phyloP scores from a whole-genome alignment of 2,888 invertebrate genomes.

The Tolmerus cingulatus region DNA sequence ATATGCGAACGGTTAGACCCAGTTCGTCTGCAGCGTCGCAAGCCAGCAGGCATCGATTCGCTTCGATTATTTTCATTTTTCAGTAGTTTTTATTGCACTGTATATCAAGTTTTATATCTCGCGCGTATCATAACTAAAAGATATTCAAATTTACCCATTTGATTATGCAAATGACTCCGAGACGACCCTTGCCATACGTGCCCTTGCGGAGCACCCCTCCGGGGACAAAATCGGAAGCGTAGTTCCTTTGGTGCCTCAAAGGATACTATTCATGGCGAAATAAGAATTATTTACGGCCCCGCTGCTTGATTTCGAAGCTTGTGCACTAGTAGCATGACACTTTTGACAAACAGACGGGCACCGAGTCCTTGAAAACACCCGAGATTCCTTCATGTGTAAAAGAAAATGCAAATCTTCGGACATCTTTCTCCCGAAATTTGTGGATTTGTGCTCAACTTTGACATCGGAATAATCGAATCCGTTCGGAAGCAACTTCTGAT shows the following conservation, averaged over 20 bases:
- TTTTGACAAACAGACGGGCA: conserved; percentile 12
- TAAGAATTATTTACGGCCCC: conserved; percentile 48
- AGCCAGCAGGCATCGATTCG: conserved; percentile 1
- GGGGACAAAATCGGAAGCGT: not conserved
- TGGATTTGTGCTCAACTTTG: conserved; percentile 19
- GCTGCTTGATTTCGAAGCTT: conserved; percentile 46
- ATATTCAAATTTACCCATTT: conserved; percentile 63
- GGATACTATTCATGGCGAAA: conserved; percentile 42
- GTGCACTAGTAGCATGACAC: not conserved
- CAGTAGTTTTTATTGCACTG: conserved; percentile 44
- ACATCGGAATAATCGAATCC: conserved; percentile 9
- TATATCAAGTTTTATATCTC: conserved; percentile 49
- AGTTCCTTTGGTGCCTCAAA: not conserved
- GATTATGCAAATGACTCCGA: conserved; percentile 63
- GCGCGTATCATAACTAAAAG: conserved; percentile 48
- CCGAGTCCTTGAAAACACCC: not conserved
- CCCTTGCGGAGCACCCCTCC: conserved; percentile 38
- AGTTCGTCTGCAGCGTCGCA: not conserved
- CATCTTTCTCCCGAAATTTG: conserved; percentile 10
- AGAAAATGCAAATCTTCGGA: conserved; percentile 30
- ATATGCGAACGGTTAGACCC: conserved; percentile 15
- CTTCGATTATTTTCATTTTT: conserved; percentile 28
- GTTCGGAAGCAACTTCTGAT: not conserved
- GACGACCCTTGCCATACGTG: conserved; percentile 64
- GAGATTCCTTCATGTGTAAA: conserved; percentile 24